Base-by-base conservation (phyloP, 1,140 invertebrate species). In the Drosophila gunungcola region DNA sequence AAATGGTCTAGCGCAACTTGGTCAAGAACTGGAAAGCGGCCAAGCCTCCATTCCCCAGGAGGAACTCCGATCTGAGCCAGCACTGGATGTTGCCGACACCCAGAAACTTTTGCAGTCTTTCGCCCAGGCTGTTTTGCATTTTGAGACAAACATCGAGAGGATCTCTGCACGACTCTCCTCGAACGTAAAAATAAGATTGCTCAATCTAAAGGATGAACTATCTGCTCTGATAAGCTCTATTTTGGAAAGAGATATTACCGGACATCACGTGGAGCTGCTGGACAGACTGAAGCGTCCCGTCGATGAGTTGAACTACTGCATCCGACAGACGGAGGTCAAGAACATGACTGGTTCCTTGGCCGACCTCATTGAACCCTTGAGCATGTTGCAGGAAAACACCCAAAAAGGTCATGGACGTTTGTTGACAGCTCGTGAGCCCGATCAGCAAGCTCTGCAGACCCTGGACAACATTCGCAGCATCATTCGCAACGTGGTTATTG, bases 301-400 rank as follows among this genome's bases (percentile, higher is more conserved):
- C 0, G 92, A 92, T 56, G 91, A 92, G 55, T 53, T 92, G 1
- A 92, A 92, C 55, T 92, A 92, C 51, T 92, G 92, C 39, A 81
- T 92, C 9, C 73, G 91, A 4, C 91, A 92, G 72, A 92, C 79
- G 4, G 91, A 92, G 55, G 79, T 84, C 4, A 92, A 92, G 61
- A 90, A 84, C 4, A 80, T 85, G 12, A 81, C 91, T 0, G 83
- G 91, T 0, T 91, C 90, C 2, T 52, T 92, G 6, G 86, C 83
- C 0, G 91, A 92, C 67, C 61, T 93, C 0, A 92, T 93, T 49
- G 93, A 93, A 34, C 92, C 92, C 0, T 51, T 92, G 2, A 90
- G 63, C 34, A 67, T 78, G 34, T 25, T 92, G 25, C 91, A 84
- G 45, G 91, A 92, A 12, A 80, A 80, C 39, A 77, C 80, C 0